These are phyloP conservation scores for Temnothorax nylanderi DNA, from an alignment of 1,140 invertebrate species.

Conservation along the genomic window DNA sequence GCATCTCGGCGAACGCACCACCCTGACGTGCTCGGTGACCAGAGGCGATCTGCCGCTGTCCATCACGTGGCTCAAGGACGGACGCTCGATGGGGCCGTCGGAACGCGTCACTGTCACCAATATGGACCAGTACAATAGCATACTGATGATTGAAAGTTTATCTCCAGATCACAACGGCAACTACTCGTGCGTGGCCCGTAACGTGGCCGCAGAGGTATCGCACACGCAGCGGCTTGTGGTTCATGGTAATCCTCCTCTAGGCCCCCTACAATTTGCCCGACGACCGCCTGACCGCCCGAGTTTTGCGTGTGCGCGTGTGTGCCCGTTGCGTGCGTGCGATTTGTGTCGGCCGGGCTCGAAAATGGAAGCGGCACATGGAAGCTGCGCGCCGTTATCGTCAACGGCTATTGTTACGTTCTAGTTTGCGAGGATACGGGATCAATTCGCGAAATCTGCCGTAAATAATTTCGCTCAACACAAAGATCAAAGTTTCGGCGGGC, in stretches of 20 bases:
- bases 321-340: constrained; percentile 72
- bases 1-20: constrained; percentile 92
- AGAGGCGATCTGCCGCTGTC: constrained; percentile 92
- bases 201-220: constrained; percentile 90
- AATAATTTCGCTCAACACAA: constrained; percentile 47
- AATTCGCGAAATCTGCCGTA: constrained; percentile 3
- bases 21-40: constrained; percentile 91
- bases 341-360: constrained; percentile 60
- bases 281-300: constrained; percentile 81
- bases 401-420: background rate
- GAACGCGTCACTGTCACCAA: constrained; percentile 89
- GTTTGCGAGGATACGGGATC: background rate
- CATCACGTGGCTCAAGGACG: constrained; percentile 92
- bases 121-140: constrained; percentile 92
- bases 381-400: background rate
- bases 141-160: constrained; percentile 92
- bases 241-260: constrained; percentile 90
- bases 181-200: constrained; percentile 91
- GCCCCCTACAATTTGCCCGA: constrained; percentile 79
- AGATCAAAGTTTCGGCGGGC: constrained; percentile 20
- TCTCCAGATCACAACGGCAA: constrained; percentile 92
- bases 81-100: constrained; percentile 87
- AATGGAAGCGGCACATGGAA: constrained; percentile 53
- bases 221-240: constrained; percentile 91
- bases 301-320: constrained; percentile 71